phyloP scores from a whole-genome alignment of 2,113 vertebrate species.

The Mohoua ochrocephala region DNA sequence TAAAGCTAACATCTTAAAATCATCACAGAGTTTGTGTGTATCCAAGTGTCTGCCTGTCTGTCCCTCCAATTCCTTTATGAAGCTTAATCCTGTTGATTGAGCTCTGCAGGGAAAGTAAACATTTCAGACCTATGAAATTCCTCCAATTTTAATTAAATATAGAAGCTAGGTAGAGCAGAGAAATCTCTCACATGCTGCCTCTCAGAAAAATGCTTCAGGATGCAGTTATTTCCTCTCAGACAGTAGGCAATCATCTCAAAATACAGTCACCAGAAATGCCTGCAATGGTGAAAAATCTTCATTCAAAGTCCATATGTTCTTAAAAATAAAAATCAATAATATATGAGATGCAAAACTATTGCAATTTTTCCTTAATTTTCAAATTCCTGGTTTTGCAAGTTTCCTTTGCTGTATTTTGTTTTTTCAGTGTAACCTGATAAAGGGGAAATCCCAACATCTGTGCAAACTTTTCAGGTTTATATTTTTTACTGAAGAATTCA shows the following conservation, averaged over 20 bases:
- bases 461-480: background rate
- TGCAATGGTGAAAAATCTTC: background rate
- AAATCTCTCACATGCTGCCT: background rate
- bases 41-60: background rate
- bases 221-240: background rate
- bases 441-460: background rate
- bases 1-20: background rate
- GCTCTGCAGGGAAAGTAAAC: background rate
- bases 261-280: background rate
- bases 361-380: background rate
- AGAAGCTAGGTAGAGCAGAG: background rate
- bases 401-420: background rate
- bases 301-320: fast-evolving
- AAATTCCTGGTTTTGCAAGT: background rate
- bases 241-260: background rate
- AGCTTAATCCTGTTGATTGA: background rate
- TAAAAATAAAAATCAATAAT: background rate
- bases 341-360: background rate
- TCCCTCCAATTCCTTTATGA: background rate
- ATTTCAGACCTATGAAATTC: background rate
- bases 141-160: background rate
- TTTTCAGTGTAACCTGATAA: background rate
- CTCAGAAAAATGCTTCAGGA: background rate
- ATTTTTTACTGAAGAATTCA: background rate
- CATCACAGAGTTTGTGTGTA: background rate